Evolutionary conservation across 2,888 invertebrate genomes (phyloP), one percentile per base, ranked within the genome.

Genomic region (Thecocarcelia acutangulata): DNA sequence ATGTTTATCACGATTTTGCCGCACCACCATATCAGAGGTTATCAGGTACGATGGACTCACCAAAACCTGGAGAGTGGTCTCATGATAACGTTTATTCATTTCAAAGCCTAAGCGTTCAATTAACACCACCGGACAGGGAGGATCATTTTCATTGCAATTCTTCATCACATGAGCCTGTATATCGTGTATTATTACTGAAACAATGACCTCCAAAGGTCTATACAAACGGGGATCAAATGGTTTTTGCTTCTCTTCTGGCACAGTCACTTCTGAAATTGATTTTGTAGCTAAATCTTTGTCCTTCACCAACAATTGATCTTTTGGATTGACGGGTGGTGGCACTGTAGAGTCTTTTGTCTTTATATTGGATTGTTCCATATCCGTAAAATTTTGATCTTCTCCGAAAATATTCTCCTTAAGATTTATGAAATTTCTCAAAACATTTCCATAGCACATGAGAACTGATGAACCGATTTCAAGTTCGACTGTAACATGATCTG

Each of bases 381-480:
- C 98, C 0, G 96, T 96, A 87, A 98, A 98, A 24, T 93, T 93
- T 91, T 99, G 98, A 92, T 98, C 97, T 90, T 97, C 98, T 0
- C 99, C 99, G 89, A 99, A 97, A 85, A 99, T 97, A 88, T 99
- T 99, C 91, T 99, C 98, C 93, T 98, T 95, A 50, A 98, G 93
- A 91, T 97, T 95, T 87, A 98, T 94, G 86, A 98, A 96, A 89
- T 96, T 96, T 72, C 96, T 94, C 40, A 99, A 93, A 8, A 98
- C 94, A 17, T 98, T 95, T 3, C 99, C 99, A 88, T 98, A 98
- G 0, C 98, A 93, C 86, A 97, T 93, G 6, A 99, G 91, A 37
- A 97, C 95, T 0, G 98, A 98, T 0, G 98, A 97, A 0, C 98
- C 98, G 40, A 99, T 96, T 92, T 98, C 98, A 24, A 98, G 92